A percentile compares a stretch with the other conserved stretches of the same genome.
Evolutionary conservation across 2,888 invertebrate species (phyloP).

Genomic region (Subacronicta megacephala): DNA sequence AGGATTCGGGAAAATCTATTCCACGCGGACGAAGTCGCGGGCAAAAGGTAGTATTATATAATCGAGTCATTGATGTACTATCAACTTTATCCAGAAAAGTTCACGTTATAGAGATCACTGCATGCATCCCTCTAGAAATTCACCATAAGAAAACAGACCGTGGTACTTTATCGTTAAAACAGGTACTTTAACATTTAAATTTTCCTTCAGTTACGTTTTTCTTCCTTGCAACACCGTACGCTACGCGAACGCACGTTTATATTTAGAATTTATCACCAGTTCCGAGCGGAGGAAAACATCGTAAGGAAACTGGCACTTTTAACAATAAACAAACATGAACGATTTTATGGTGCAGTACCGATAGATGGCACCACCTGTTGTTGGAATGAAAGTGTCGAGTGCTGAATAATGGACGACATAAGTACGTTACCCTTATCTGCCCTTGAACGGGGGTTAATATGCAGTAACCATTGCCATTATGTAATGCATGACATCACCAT

Average conservation of each 20-base stretch:
- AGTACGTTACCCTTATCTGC: constrained; percentile 36
- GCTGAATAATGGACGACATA: constrained; percentile 24
- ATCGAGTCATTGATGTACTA: too few species aligned
- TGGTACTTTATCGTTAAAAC: background rate
- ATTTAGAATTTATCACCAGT: constrained; percentile 58
- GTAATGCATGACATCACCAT: background rate
- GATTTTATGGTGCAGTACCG: constrained; percentile 12
- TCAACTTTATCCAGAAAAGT: too few species aligned
- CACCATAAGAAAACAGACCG: too few species aligned
- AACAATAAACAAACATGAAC: constrained; percentile 49
- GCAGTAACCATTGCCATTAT: constrained; percentile 15
- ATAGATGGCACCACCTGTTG: constrained; percentile 33
- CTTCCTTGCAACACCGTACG: constrained; percentile 14
- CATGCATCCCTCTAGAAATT: too few species aligned
- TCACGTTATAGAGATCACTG: too few species aligned
- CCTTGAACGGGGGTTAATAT: constrained; percentile 12
- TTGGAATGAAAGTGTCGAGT: constrained; percentile 4
- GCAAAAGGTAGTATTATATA: too few species aligned
- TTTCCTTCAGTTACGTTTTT: background rate
- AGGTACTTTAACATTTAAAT: background rate
- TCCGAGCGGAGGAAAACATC: constrained; percentile 55
- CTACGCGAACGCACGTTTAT: constrained; percentile 30
- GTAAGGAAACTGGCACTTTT: constrained; percentile 56
- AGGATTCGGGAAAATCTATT: too few species aligned
- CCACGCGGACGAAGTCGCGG: too few species aligned